Base-by-base conservation (phyloP, 1,140 invertebrate species). In the Drosophila jambulina region DNA sequence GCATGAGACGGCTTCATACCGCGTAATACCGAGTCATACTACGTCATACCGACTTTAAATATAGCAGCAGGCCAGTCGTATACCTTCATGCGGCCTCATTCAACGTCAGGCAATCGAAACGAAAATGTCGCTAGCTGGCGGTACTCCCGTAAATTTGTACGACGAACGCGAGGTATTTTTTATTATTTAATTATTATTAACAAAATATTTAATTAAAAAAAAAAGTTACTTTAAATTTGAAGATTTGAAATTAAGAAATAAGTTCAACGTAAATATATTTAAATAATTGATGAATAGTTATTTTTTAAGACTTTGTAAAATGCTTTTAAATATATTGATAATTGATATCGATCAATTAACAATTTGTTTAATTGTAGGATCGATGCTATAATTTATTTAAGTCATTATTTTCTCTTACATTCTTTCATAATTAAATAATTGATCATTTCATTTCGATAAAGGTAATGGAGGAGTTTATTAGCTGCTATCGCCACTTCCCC, bases 391-490 rank as follows among this genome's bases (percentile, higher is more conserved):
- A 7, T 21, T 21, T 21, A 12, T 15, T 45, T 23, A 7, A 12
- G 0, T 40, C 17, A n/a, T 40, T 3, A n/a, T n/a, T 3, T 19
- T 42, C 6, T 45, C 7, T 9, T 3, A 32, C 32, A 1, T 10
- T 19, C 5, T 10, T 27, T 12, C 12, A 32, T 12, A 12, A 32
- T 12, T 34, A 4, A 23, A 15, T 25, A 19, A 53, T 34, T 6
- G 0, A 32, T 32, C 0, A 21, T 32, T 53, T 53, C 3, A 53
- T 54, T 34, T 34, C 8, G 8, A 23, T 54, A 19, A 23, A 56
- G 53, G 53, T 87, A 0, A 81, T 87, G 80, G 74, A 81, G 56
- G 84, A 87, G 36, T 87, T 88, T 38, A 87, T 87, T 25, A 84
- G 84, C 69, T 87, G 84, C 27, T 87, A 87, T 69, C 77, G 58